These are phyloP conservation scores for Sclerodermus sp. DNA, from an alignment of 2,888 invertebrate species.

Conservation along the genomic window DNA sequence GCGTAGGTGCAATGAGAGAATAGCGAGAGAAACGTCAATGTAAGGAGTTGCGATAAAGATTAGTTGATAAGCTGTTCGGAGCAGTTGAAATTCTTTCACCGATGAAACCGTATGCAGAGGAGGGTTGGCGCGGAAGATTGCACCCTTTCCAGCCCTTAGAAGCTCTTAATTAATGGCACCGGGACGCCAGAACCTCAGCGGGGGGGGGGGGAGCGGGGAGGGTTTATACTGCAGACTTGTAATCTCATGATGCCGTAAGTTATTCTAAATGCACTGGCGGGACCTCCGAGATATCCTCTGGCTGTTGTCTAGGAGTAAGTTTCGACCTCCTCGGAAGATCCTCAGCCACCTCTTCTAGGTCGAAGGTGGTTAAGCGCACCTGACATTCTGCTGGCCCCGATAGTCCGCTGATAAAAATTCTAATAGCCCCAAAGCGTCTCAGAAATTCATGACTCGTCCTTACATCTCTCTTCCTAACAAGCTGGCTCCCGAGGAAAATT, in stretches of 20 bases:
- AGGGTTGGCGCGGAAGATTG: constrained; percentile 37
- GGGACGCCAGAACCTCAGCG: constrained; percentile 27
- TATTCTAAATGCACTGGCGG: constrained; percentile 56
- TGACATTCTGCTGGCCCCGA: constrained; percentile 28
- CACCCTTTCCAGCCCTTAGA: constrained; percentile 45
- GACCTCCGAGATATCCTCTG: constrained; percentile 47
- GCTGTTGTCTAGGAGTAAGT: constrained; percentile 44
- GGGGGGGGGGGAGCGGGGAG: constrained; percentile 38
- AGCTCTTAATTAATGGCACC: constrained; percentile 53
- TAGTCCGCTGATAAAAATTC: too few relatives aligned
- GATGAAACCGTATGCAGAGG: too few relatives aligned
- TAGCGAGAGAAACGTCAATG: too few relatives aligned
- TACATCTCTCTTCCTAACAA: too few relatives aligned
- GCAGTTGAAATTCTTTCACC: too few relatives aligned
- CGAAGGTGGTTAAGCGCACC: constrained; percentile 37
- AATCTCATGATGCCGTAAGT: constrained; percentile 56
- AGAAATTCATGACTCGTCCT: too few relatives aligned
- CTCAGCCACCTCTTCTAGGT: constrained; percentile 27
- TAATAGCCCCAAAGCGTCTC: too few relatives aligned
- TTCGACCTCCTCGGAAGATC: constrained; percentile 38
- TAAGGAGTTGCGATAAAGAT: too few relatives aligned
- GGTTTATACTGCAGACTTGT: constrained; percentile 54
- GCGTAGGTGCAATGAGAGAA: too few relatives aligned
- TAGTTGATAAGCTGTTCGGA: too few relatives aligned
- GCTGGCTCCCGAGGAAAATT: too few relatives aligned